These are phyloP conservation scores for Dicrostonyx torquatus DNA, from an alignment of 2,797 vertebrate genomes.

Conservation along the genomic window DNA sequence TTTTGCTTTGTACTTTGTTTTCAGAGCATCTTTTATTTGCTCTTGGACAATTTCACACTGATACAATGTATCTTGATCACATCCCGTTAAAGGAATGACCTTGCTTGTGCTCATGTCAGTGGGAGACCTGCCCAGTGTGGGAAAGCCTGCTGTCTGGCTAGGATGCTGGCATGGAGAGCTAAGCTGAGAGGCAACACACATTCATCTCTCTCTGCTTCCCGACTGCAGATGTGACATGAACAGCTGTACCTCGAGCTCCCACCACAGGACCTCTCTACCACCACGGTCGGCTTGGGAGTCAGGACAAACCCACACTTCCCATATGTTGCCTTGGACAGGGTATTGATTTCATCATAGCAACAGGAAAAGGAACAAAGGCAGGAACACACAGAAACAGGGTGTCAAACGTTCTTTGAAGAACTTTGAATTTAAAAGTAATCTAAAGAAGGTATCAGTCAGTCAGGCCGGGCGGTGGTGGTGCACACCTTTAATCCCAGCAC, in stretches of 20 bases:
- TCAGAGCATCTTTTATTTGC: background rate
- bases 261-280: background rate
- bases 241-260: background rate
- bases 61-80: background rate
- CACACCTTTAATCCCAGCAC: too few species aligned
- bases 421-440: background rate
- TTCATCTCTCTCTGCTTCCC: background rate
- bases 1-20: background rate
- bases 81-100: background rate
- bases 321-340: background rate
- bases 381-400: background rate
- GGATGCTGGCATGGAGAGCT: background rate
- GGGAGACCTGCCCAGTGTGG: background rate
- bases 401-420: background rate
- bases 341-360: background rate
- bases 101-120: background rate
- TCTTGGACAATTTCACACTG: background rate
- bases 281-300: fast-evolving
- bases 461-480: too few species aligned
- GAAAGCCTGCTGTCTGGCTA: background rate
- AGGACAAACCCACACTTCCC: background rate
- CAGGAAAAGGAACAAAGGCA: background rate
- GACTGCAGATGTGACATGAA: too few species aligned
- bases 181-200: background rate
- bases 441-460: background rate